These are phyloP conservation scores for Dione vanillae DNA, from an alignment of 2,888 invertebrate species.

Conservation along the genomic window DNA sequence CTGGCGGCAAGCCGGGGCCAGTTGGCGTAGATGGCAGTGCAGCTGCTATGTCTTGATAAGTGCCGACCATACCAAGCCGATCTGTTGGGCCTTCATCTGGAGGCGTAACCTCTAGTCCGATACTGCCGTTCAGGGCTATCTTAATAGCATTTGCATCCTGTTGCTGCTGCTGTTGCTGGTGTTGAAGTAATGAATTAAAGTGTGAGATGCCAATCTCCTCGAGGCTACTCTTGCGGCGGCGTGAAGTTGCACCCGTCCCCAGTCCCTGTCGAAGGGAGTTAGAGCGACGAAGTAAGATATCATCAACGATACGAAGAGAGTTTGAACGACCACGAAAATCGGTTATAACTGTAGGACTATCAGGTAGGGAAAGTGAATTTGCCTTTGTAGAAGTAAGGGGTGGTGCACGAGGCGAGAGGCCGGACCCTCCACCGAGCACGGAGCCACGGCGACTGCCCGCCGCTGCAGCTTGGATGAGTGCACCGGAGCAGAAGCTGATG, in stretches of 20 bases:
- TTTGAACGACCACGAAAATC: conserved; percentile 93
- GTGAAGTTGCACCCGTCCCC: conserved; percentile 80
- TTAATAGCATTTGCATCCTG: conserved; percentile 91
- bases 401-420: conserved; percentile 86
- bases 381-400: conserved; percentile 93
- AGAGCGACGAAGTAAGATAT: conserved; percentile 91
- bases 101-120: conserved; percentile 91
- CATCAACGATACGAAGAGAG: conserved; percentile 93
- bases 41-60: conserved; percentile 80
- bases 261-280: conserved; percentile 93
- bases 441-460: conserved; percentile 88
- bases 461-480: conserved; percentile 84
- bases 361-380: conserved; percentile 94
- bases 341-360: conserved; percentile 93
- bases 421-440: conserved; percentile 85
- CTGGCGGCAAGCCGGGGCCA: conserved; percentile 63
- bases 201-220: conserved; percentile 94
- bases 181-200: conserved; percentile 87
- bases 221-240: conserved; percentile 91
- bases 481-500: conserved; percentile 94
- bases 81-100: conserved; percentile 86
- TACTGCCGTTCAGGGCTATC: conserved; percentile 93
- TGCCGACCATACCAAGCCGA: conserved; percentile 70
- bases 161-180: conserved; percentile 81
- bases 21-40: conserved; percentile 70